These are phyloP conservation scores for Leptopterna dolabrata DNA, from an alignment of 2,888 invertebrate species.

Conservation along the genomic window DNA sequence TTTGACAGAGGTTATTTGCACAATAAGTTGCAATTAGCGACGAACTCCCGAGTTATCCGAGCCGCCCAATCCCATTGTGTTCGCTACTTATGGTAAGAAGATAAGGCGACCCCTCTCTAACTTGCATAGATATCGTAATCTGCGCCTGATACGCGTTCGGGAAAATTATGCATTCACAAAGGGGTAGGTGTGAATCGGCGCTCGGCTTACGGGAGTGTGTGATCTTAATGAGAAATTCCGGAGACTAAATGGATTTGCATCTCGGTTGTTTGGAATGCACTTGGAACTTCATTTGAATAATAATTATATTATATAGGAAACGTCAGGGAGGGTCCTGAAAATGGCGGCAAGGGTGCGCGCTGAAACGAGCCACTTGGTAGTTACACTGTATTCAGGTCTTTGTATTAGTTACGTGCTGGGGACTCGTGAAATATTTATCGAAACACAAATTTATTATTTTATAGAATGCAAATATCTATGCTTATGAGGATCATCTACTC, in stretches of 20 bases:
- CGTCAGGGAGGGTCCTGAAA: not conserved
- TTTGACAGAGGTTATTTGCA: not conserved
- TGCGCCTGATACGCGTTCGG: slow-evolving; percentile 14
- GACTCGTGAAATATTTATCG: not conserved
- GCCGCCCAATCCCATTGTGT: not conserved
- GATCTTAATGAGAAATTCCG: slow-evolving; percentile 54
- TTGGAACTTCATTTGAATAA: slow-evolving; percentile 45
- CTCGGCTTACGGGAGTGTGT: slow-evolving; percentile 11
- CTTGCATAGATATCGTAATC: slow-evolving; percentile 8
- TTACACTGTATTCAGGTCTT: not conserved
- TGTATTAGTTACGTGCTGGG: not conserved
- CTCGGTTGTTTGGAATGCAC: slow-evolving; percentile 49
- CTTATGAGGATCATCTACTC: too few relatives aligned
- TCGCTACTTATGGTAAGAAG: not conserved
- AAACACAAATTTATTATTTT: too few relatives aligned
- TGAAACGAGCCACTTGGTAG: too few relatives aligned
- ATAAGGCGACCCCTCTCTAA: not conserved
- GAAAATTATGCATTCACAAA: slow-evolving; percentile 46
- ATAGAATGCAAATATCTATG: too few relatives aligned
- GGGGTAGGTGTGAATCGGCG: slow-evolving; percentile 45
- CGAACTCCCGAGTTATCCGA: not conserved
- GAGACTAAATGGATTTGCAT: slow-evolving; percentile 49
- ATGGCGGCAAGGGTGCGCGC: not conserved
- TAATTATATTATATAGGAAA: slow-evolving; percentile 14
- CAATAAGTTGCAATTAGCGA: not conserved